phyloP scores from a whole-genome alignment of 2,113 vertebrate genomes.

The Malaclemys terrapin region DNA sequence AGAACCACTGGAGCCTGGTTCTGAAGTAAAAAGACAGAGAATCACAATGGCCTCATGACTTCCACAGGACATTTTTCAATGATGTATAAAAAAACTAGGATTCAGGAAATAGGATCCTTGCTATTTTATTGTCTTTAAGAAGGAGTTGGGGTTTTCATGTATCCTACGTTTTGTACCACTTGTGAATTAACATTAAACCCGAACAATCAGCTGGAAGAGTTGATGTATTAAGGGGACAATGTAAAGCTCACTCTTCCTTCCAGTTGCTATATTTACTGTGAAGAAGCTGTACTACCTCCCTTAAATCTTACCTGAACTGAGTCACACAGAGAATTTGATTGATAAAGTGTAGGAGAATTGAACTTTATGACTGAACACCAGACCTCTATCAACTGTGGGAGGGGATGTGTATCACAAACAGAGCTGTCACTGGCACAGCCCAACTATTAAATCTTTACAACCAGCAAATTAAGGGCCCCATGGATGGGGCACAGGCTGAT shows the following conservation, averaged over 20 bases:
- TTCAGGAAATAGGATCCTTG: not conserved
- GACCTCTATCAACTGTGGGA: slow-evolving; percentile 53
- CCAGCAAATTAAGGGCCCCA: slow-evolving; percentile 45
- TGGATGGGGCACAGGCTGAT: slow-evolving; percentile 24
- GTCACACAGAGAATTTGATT: slow-evolving; percentile 40
- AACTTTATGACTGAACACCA: slow-evolving; percentile 32
- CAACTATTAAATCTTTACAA: slow-evolving; percentile 67
- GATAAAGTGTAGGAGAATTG: slow-evolving; percentile 49
- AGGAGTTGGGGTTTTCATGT: not conserved
- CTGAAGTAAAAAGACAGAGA: not conserved
- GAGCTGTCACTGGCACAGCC: slow-evolving; percentile 18
- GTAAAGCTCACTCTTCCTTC: slow-evolving; percentile 29
- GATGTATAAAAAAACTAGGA: not conserved
- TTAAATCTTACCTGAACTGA: slow-evolving; percentile 61
- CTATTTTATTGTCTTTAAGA: not conserved
- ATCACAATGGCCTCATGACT: not conserved
- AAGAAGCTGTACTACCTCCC: not conserved
- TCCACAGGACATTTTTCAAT: not conserved
- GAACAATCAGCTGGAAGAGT: not conserved
- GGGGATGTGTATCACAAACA: slow-evolving; percentile 39
- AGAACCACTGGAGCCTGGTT: not conserved
- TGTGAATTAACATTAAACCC: slow-evolving; percentile 24
- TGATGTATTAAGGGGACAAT: not conserved
- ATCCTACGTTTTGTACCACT: not conserved
- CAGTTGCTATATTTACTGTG: not conserved